Evolutionary conservation across 2,888 invertebrate genomes (phyloP), one percentile per base, ranked within the genome.

Genomic region (Linyphia triangularis): DNA sequence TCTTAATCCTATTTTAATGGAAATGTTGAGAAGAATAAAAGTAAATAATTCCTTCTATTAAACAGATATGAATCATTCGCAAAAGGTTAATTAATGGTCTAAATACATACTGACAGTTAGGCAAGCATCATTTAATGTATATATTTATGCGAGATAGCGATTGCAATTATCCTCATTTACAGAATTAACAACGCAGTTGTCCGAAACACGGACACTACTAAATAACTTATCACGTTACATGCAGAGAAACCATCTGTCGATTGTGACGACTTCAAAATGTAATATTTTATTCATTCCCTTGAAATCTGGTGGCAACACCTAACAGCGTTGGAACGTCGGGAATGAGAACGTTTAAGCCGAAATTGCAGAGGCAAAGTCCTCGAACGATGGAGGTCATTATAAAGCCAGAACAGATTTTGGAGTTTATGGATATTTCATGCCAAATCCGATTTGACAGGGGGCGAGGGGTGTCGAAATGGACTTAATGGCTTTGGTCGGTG

Each of bases 261-360:
- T 51, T 51, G n/a, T 51, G 19, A 13, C 69, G 22, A 19, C 33
- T n/a, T 30, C 51, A 51, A 51, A 72, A 72, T 51, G 10, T 40
- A 22, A 79, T 79, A 19, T 78, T 78, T 78, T 78, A 78, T 78
- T 78, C 78, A 78, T 63, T 63, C 40, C 33, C n/a, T 13, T 33
- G 2, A 9, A 6, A 40, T 4, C 19, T 24, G 63, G 24, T 78
- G 40, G 26, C 37, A 77, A 77, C 40, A n/a, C 59, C 2, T 43
- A 30, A 28, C 51, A 51, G 43, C 51, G 26, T 51, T 37, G 3
- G 65, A 65, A 30, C 13, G 24, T 30, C 51, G 43, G 43, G 13
- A 57, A 7, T 57, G 16, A 16, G 22, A 16, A 26, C 63, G 40
- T 63, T 77, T 77, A 63, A 77, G 19, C 77, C 28, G 37, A 9